Evolutionary conservation across 2,797 vertebrate genomes (phyloP).

Genomic region (Pangasius krempfi): DNA sequence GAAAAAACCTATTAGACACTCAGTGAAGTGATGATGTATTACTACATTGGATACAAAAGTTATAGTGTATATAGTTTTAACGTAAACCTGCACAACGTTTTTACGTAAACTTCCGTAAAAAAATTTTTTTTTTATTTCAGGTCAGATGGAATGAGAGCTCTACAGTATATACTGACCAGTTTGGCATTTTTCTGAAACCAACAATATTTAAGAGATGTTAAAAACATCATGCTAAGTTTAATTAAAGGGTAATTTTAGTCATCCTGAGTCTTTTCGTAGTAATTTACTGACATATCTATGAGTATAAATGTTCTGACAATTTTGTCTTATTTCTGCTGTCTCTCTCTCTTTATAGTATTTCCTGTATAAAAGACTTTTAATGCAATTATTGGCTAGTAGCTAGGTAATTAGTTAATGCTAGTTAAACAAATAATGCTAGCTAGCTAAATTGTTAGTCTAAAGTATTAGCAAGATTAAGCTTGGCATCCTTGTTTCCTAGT

Average conservation of each 20-base stretch:
- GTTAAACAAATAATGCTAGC: background rate
- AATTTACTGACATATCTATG: background rate
- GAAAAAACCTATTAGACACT: background rate
- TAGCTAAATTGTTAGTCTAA: background rate
- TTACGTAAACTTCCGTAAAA: background rate
- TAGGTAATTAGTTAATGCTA: background rate
- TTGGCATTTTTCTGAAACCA: background rate
- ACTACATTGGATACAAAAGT: background rate
- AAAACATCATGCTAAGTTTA: background rate
- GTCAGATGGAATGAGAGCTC: background rate
- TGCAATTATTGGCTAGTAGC: background rate
- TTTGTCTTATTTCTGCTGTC: background rate
- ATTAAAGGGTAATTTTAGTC: background rate
- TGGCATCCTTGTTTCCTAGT: background rate
- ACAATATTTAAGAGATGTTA: background rate
- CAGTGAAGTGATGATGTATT: background rate
- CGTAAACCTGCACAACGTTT: background rate
- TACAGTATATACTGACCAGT: background rate
- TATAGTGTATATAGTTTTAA: background rate
- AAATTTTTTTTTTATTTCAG: background rate
- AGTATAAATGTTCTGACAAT: background rate
- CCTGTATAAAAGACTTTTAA: background rate
- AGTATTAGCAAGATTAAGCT: background rate
- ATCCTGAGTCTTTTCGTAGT: background rate
- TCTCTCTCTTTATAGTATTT: background rate